A percentile compares a stretch with the other conserved stretches of the same genome.
Evolutionary conservation across 2,113 vertebrate genomes (phyloP).

Genomic region (Setophaga kirtlandii): DNA sequence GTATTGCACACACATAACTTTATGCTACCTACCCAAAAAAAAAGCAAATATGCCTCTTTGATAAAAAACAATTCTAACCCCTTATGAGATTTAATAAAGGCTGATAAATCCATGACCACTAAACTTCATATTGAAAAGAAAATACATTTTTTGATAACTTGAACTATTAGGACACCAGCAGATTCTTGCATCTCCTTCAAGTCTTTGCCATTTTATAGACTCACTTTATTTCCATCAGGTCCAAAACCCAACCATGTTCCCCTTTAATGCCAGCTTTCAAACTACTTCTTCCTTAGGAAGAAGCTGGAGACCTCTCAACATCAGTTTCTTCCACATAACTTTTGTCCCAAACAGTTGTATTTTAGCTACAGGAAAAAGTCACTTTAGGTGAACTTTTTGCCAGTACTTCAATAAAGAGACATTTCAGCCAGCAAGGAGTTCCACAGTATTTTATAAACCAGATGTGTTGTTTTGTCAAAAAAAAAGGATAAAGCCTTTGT

Average conservation of each 20-base stretch:
- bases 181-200: neutral
- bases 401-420: neutral
- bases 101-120: neutral
- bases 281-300: neutral
- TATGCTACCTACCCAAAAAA: slow-evolving; percentile 33
- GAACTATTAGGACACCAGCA: neutral
- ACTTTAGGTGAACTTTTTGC: neutral
- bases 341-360: neutral
- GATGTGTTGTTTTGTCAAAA: neutral
- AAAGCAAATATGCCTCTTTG: neutral
- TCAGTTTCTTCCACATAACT: neutral
- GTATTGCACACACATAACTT: slow-evolving; percentile 58
- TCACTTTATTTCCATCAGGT: neutral
- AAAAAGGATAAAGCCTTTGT: neutral
- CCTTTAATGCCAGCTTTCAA: neutral
- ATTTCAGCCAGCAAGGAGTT: neutral
- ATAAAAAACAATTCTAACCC: neutral
- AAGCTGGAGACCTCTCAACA: neutral
- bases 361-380: neutral
- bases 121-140: neutral
- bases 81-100: neutral
- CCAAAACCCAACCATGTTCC: neutral
- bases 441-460: neutral
- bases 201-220: neutral
- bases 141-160: neutral